Conservation (phyloP, 2,888 invertebrate species). For the Drosophila barbarae region DNA sequence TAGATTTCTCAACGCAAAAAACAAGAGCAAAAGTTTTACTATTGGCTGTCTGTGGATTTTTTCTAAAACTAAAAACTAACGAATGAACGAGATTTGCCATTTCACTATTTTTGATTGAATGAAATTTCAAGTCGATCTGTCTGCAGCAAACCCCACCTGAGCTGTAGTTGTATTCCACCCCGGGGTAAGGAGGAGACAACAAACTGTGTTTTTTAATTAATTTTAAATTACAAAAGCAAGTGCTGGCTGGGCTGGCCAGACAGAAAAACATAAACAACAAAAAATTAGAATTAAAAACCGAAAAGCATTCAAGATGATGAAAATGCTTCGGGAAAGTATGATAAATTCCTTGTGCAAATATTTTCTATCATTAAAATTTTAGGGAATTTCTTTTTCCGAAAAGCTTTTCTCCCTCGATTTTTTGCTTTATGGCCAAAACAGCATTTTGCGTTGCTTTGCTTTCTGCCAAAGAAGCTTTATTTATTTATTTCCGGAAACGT, state of each 20-base stretch:
- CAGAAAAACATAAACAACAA: not conserved
- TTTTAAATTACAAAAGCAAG: constrained; percentile 63
- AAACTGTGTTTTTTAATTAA: constrained; percentile 61
- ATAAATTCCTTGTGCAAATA: constrained; percentile 37
- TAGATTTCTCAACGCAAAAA: no score
- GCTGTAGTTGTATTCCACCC: not conserved
- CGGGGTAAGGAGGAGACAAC: not conserved
- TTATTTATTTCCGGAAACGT: constrained; percentile 74
- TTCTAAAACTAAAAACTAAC: not conserved
- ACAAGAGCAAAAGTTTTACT: not conserved
- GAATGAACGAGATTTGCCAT: not conserved
- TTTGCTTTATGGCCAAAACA: constrained; percentile 14
- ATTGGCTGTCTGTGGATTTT: no score
- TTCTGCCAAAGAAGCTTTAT: constrained; percentile 58
- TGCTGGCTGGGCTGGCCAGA: constrained; percentile 3
- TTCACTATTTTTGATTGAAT: constrained; percentile 3
- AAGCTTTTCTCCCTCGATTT: constrained; percentile 16
- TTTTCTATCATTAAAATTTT: constrained; percentile 69
- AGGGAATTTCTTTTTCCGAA: constrained; percentile 54
- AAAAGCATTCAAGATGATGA: constrained; percentile 9
- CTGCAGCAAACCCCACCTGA: not conserved
- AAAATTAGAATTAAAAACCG: not conserved
- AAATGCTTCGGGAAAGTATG: constrained; percentile 17
- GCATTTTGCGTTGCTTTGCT: constrained; percentile 26
- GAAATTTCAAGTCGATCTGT: constrained; percentile 8